A percentile compares a stretch with the other conserved stretches of the same genome.
Evolutionary conservation across 2,113 vertebrate genomes (phyloP).

Genomic region (Odocoileus virginianus): DNA sequence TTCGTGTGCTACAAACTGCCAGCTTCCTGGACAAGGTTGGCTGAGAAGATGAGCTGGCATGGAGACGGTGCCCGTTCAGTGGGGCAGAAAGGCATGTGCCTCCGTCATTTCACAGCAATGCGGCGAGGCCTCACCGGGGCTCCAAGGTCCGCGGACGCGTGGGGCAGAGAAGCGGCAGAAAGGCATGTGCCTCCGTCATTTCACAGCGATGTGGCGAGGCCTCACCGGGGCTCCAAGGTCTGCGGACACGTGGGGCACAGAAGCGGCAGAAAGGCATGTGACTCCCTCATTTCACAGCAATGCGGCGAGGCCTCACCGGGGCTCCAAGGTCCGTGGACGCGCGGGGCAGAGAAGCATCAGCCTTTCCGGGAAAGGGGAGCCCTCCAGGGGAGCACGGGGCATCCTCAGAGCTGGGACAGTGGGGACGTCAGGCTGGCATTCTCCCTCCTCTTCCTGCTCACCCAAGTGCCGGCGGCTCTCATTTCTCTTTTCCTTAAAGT

Average conservation of each 20-base stretch:
- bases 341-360: neutral
- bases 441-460: neutral
- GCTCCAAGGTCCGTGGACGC: neutral
- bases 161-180: neutral
- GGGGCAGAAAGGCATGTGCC: neutral
- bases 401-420: neutral
- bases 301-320: rapidly evolving
- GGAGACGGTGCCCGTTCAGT: rapidly evolving
- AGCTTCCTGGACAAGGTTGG: neutral
- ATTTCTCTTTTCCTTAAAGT: constrained; percentile 35
- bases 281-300: neutral
- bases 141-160: neutral
- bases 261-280: neutral
- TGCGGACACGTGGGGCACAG: rapidly evolving
- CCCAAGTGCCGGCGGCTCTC: neutral
- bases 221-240: neutral
- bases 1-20: rapidly evolving
- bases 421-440: rapidly evolving
- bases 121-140: rapidly evolving
- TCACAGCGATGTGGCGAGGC: neutral
- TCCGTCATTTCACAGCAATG: neutral
- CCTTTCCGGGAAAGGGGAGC: neutral
- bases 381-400: neutral
- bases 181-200: neutral
- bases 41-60: neutral